phyloP scores from a whole-genome alignment of 1,140 invertebrate genomes.

The Tenebrio molitor region DNA sequence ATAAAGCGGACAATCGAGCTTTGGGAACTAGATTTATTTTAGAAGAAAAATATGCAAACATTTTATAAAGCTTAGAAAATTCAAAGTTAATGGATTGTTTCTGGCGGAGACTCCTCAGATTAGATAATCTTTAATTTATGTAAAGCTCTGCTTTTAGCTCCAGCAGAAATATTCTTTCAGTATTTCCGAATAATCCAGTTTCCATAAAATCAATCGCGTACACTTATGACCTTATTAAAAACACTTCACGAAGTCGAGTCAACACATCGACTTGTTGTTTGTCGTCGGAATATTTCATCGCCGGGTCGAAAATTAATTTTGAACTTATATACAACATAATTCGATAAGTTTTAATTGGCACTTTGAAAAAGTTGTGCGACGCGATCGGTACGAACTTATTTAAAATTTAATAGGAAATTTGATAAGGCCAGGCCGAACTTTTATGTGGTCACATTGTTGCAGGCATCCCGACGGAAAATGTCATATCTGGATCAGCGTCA shows the following conservation, averaged over 20 bases:
- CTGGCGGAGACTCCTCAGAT: too few relatives aligned
- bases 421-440: not conserved
- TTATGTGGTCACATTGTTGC: constrained; percentile 46
- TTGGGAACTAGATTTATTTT: too few relatives aligned
- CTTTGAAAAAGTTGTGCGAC: not conserved
- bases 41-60: too few relatives aligned
- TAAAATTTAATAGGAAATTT: constrained; percentile 23
- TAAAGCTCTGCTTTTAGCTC: too few relatives aligned
- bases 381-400: not conserved
- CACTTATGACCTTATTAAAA: too few relatives aligned
- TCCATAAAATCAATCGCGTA: too few relatives aligned
- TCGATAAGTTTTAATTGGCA: constrained; percentile 30
- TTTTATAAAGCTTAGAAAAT: too few relatives aligned
- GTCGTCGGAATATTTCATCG: not conserved
- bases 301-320: not conserved
- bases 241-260: too few relatives aligned
- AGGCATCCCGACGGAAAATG: constrained; percentile 61
- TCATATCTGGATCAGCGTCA: constrained; percentile 75
- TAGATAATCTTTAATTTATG: too few relatives aligned
- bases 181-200: too few relatives aligned
- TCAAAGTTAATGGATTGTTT: too few relatives aligned
- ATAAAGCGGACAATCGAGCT: not conserved
- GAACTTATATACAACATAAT: constrained; percentile 5
- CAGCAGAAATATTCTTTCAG: too few relatives aligned
- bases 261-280: not conserved